Percentiles rank a stretch among this genome's conserved stretches.
Conservation (phyloP, 2,797 vertebrate genomes). For the Leptatherina wallacei region DNA sequence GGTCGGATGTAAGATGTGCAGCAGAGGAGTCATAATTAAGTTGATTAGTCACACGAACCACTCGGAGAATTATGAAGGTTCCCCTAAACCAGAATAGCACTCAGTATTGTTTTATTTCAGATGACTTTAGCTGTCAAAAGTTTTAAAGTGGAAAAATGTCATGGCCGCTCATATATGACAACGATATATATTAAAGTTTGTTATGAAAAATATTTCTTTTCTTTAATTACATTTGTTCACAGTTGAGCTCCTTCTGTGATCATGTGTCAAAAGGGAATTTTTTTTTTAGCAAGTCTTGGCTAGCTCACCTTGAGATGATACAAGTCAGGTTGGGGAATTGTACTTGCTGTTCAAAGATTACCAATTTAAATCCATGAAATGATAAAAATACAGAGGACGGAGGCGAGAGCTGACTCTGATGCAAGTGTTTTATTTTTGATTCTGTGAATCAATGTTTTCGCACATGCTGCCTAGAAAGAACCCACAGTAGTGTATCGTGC, state of each 20-base stretch:
- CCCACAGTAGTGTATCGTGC: constrained; percentile 26
- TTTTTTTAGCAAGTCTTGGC: constrained; percentile 4
- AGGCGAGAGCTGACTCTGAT: constrained; percentile 47
- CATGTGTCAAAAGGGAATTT: not conserved
- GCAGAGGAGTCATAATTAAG: constrained; percentile 8
- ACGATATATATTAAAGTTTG: not conserved
- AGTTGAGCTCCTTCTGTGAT: not conserved
- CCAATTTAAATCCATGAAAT: constrained; percentile 10
- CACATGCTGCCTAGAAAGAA: constrained; percentile 13
- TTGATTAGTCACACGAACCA: not conserved
- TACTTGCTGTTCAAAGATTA: constrained; percentile 8
- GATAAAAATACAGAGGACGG: constrained; percentile 38
- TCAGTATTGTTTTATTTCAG: not conserved
- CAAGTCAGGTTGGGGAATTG: not conserved
- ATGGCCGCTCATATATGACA: not conserved
- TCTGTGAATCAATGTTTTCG: constrained; percentile 34
- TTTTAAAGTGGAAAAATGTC: not conserved
- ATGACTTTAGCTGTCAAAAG: not conserved
- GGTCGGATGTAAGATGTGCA: constrained; percentile 9
- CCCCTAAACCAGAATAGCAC: not conserved
- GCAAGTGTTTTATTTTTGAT: constrained; percentile 50
- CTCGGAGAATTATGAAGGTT: not conserved
- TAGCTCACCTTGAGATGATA: constrained; percentile 4
- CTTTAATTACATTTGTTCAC: too few species aligned
- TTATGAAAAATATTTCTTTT: too few species aligned